phyloP scores from a whole-genome alignment of 2,797 vertebrate species.

The Centroberyx gerrardi region DNA sequence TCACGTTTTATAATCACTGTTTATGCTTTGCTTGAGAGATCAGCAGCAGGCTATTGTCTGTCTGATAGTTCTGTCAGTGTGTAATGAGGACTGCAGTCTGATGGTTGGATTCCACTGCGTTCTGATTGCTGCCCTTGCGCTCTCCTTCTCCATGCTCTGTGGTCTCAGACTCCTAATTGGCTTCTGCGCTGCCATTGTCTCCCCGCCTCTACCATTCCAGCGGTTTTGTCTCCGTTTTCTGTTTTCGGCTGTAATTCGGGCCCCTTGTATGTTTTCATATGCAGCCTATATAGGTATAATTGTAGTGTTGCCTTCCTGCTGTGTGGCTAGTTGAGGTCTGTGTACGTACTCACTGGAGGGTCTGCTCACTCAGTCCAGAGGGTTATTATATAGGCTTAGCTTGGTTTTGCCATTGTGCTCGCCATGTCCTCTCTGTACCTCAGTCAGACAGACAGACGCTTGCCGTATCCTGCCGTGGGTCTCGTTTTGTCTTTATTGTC shows the following conservation, averaged over 20 bases:
- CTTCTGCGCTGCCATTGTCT: constrained; percentile 56
- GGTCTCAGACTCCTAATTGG: constrained; percentile 41
- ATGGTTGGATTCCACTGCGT: constrained; percentile 23
- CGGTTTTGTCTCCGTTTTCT: constrained; percentile 55
- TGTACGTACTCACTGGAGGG: constrained; percentile 51
- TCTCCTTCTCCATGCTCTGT: background rate
- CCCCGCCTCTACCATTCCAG: constrained; percentile 47
- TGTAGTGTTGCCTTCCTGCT: constrained; percentile 69
- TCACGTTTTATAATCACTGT: constrained; percentile 15
- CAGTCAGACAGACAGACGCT: constrained; percentile 11
- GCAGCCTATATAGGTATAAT: constrained; percentile 69
- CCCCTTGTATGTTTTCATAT: constrained; percentile 64
- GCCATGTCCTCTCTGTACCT: background rate
- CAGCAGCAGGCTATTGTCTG: background rate
- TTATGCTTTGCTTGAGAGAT: constrained; percentile 6
- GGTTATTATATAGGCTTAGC: background rate
- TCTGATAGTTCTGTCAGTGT: constrained; percentile 21
- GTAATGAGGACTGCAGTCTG: constrained; percentile 14
- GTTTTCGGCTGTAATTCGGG: constrained; percentile 55
- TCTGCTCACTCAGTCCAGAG: constrained; percentile 23
- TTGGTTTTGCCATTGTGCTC: constrained; percentile 30
- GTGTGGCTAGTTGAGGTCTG: constrained; percentile 50
- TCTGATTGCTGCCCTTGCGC: constrained; percentile 25
- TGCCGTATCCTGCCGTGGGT: background rate
- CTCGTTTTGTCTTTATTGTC: constrained; percentile 31